These are phyloP conservation scores for Myotis myotis DNA, from an alignment of 2,797 vertebrate genomes.

Conservation along the genomic window DNA sequence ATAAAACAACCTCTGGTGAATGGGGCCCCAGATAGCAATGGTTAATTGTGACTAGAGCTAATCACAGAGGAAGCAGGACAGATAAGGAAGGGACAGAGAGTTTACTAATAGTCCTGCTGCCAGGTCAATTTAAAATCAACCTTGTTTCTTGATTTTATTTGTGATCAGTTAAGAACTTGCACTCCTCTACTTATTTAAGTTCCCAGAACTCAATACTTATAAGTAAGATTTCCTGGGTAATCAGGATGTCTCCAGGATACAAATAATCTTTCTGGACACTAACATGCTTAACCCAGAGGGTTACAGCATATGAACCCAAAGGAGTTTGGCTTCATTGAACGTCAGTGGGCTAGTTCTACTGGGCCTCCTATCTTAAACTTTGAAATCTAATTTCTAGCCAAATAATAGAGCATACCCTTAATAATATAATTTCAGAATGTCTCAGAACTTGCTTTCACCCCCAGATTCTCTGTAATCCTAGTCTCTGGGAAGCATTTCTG, in stretches of 20 bases:
- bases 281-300: not conserved
- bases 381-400: constrained; percentile 25
- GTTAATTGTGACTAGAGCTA: not conserved
- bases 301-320: not conserved
- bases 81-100: not conserved
- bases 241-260: not conserved
- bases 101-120: not conserved
- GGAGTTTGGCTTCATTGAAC: not conserved
- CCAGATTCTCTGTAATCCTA: not conserved
- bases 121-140: not conserved
- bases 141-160: constrained; percentile 31
- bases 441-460: not conserved
- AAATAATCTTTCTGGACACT: not conserved
- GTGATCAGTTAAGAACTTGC: constrained; percentile 2
- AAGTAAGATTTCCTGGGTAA: not conserved
- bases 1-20: not conserved
- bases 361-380: not conserved
- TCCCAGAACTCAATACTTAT: not conserved
- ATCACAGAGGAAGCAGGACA: not conserved
- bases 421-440: not conserved
- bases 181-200: constrained; percentile 26
- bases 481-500: constrained; percentile 17
- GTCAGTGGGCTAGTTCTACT: not conserved
- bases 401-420: not conserved
- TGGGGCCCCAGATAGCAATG: not conserved